A percentile compares a stretch with the other conserved stretches of the same genome.
phyloP scores from a whole-genome alignment of 1,140 invertebrate species.

The Macrosteles quadrilineatus region DNA sequence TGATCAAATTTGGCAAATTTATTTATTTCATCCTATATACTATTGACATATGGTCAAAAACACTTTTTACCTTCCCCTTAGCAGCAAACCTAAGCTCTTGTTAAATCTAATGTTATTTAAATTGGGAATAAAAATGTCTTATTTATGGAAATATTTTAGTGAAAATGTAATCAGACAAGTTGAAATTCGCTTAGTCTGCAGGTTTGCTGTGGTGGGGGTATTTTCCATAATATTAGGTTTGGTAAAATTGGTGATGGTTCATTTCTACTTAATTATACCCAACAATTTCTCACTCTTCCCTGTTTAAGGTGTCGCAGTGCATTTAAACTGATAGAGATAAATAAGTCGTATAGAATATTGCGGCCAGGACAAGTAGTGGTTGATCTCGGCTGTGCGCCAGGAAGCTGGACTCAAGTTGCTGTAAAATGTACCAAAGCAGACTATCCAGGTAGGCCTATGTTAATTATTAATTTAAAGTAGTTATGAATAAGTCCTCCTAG shows the following conservation, averaged over 20 bases:
- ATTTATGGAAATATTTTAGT: too few relatives aligned
- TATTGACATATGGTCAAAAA: too few relatives aligned
- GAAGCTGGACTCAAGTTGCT: background rate
- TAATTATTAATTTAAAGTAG: too few relatives aligned
- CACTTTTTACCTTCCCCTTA: too few relatives aligned
- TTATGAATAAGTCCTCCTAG: too few relatives aligned
- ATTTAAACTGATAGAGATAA: constrained; percentile 97
- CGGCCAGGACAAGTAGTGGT: background rate
- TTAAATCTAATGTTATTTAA: too few relatives aligned
- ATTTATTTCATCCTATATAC: too few relatives aligned
- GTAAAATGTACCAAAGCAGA: constrained; percentile 71
- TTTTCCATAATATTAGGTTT: background rate
- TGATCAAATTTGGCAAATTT: too few relatives aligned
- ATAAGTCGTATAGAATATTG: constrained; percentile 60
- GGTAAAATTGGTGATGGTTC: background rate
- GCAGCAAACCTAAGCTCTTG: too few relatives aligned
- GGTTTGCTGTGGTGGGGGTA: background rate
- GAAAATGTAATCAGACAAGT: too few relatives aligned
- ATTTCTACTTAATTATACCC: background rate
- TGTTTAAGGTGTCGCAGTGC: constrained; percentile 85
- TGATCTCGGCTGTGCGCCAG: background rate
- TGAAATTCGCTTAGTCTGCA: too few relatives aligned
- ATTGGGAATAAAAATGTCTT: too few relatives aligned
- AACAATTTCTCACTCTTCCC: background rate
- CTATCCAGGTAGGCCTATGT: constrained; percentile 55